Evolutionary conservation across 2,888 invertebrate genomes (phyloP), one percentile per base, ranked within the genome.

Genomic region (Hoplodrina blanda): DNA sequence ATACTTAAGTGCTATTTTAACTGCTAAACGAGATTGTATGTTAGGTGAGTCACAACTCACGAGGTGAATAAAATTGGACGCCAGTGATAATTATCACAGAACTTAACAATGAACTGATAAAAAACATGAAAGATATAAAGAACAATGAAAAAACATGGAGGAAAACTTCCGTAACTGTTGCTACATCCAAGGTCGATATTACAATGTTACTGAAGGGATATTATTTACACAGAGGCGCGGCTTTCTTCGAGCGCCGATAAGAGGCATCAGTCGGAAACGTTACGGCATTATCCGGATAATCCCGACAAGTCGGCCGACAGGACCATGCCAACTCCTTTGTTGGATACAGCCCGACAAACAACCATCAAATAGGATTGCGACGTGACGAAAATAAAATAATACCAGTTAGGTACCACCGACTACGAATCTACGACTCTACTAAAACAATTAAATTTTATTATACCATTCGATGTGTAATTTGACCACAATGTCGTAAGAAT

Each of bases 231-330:
- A 83, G 81, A 78, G 66, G 50, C 74, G 65, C 62, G 75, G 85
- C 83, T 86, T 87, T 84, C 84, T 86, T 78, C 73, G 81, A 80
- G 84, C 73, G 73, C 69, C 85, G 88, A 89, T 91, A 90, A 88
- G 89, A 83, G 82, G 89, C 86, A 88, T 90, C 87, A 87, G 85
- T 84, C 85, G 87, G 87, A 87, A 89, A 87, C 88, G 89, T 87
- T 78, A 80, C 77, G 84, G 88, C 83, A 91, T 92, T 91, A 93
- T 92, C 92, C 91, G 92, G 93, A 93, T 94, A 87, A 93, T 93
- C 91, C 90, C 78, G 86, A 88, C 90, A 88, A 91, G 89, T 91
- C 89, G 90, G 72, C 87, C 84, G 85, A 82, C 87, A 83, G 84
- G 83, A 84, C 86, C 85, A 84, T 85, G 85, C 84, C 83, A 85